These are phyloP conservation scores for Blastobasis adustella DNA, from an alignment of 2,888 invertebrate genomes.

Conservation along the genomic window DNA sequence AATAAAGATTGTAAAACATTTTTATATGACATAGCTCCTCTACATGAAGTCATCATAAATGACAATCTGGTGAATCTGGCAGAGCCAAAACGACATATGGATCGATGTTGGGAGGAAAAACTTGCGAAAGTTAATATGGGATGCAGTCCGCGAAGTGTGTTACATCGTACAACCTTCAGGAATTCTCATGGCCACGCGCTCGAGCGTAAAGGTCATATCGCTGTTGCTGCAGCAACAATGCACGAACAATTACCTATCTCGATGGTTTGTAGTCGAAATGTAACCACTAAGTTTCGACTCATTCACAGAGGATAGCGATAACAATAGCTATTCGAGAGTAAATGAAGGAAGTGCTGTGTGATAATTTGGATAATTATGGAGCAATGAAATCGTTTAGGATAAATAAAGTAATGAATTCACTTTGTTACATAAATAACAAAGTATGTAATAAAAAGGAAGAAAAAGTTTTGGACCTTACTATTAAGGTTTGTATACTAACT, in stretches of 20 bases:
- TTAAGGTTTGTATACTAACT: no score
- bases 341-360: constrained; percentile 26
- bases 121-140: no score
- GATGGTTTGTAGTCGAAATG: constrained; percentile 18
- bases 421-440: no score
- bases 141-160: constrained; percentile 20
- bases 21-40: constrained; percentile 37
- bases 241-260: constrained; percentile 25
- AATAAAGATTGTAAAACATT: constrained; percentile 54
- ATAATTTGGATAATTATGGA: constrained; percentile 21
- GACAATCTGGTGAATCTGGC: constrained; percentile 12
- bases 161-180: constrained; percentile 47
- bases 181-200: constrained; percentile 59
- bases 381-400: no score
- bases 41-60: no score
- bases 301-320: constrained; percentile 20
- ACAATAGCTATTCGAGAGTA: constrained; percentile 26
- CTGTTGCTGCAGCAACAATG: constrained; percentile 45
- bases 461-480: no score
- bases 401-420: no score
- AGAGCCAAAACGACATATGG: constrained; percentile 7
- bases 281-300: constrained; percentile 17
- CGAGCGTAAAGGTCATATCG: constrained; percentile 58
- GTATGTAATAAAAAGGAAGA: no score
- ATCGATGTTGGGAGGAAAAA: constrained; percentile 3